Evolutionary conservation across 1,140 invertebrate species (phyloP).

Genomic region (Drosophila parvula): DNA sequence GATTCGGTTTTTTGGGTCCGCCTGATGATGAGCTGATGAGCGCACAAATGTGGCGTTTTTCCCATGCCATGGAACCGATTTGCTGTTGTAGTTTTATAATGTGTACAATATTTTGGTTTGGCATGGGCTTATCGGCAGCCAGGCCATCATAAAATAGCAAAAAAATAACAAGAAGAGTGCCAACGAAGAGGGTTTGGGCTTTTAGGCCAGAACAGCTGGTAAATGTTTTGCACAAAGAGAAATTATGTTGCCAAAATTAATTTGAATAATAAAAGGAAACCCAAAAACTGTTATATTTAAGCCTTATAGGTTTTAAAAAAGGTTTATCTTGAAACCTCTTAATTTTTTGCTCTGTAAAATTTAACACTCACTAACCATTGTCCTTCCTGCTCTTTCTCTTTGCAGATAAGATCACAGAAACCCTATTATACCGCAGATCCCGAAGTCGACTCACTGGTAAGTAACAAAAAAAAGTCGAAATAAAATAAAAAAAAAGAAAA

Average conservation of each 20-base stretch:
- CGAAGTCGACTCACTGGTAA: slow-evolving; percentile 99
- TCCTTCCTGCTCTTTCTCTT: slow-evolving; percentile 84
- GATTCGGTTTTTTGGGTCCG: slow-evolving; percentile 18
- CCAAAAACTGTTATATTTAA: not conserved
- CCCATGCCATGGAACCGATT: slow-evolving; percentile 67
- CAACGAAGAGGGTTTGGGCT: slow-evolving; percentile 8
- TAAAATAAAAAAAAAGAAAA: slow-evolving; percentile 21
- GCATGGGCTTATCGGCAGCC: slow-evolving; percentile 59
- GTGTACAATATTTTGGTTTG: slow-evolving; percentile 62
- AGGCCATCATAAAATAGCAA: slow-evolving; percentile 71
- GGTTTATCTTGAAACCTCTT: not conserved
- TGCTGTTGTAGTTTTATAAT: slow-evolving; percentile 55
- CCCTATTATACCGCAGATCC: slow-evolving; percentile 99
- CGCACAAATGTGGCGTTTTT: slow-evolving; percentile 78
- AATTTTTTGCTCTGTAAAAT: slow-evolving; percentile 35
- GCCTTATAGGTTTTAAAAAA: no score
- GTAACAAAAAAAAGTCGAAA: slow-evolving; percentile 85
- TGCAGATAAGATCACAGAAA: slow-evolving; percentile 98
- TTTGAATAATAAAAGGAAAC: no score
- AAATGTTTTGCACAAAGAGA: slow-evolving; percentile 6
- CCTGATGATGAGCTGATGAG: slow-evolving; percentile 45
- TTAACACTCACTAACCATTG: slow-evolving; percentile 35
- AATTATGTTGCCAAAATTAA: not conserved
- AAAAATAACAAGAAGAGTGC: slow-evolving; percentile 2
- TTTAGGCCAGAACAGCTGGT: slow-evolving; percentile 44